Conservation (phyloP, 2,888 invertebrate genomes). For the Lamproptera curius region DNA sequence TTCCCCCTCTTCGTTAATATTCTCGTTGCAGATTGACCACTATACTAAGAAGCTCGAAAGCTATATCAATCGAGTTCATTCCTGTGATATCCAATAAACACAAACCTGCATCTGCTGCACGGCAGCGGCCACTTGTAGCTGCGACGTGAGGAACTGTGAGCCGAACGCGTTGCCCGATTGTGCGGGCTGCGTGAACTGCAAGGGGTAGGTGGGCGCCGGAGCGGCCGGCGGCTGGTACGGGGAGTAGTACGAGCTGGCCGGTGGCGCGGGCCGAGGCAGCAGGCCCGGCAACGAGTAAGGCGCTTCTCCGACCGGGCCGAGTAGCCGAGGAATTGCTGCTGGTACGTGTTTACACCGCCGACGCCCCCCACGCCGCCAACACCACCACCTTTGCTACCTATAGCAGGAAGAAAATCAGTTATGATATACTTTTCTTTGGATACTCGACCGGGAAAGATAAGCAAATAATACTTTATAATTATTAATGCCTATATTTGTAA, state of each 20-base stretch:
- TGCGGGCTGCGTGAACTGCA: conserved; percentile 80
- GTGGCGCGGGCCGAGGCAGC: conserved; percentile 67
- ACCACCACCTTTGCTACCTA: conserved; percentile 51
- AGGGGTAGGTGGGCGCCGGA: conserved; percentile 79
- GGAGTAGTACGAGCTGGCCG: conserved; percentile 70
- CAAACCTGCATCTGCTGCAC: conserved; percentile 72
- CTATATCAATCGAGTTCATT: too few relatives aligned
- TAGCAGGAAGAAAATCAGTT: not conserved
- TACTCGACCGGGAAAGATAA: too few relatives aligned
- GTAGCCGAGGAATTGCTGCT: conserved; percentile 72
- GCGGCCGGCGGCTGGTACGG: conserved; percentile 71
- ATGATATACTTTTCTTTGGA: too few relatives aligned
- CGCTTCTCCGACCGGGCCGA: conserved; percentile 64
- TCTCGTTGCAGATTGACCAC: too few relatives aligned
- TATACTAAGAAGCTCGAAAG: too few relatives aligned
- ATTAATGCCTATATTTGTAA: too few relatives aligned
- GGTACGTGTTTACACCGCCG: conserved; percentile 68
- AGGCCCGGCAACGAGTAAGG: conserved; percentile 67
- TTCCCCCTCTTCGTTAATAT: too few relatives aligned
- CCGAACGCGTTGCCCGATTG: conserved; percentile 67
- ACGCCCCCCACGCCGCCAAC: conserved; percentile 60
- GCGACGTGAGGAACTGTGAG: conserved; percentile 67
- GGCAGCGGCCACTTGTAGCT: conserved; percentile 68
- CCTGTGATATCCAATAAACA: too few relatives aligned
- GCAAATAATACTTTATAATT: too few relatives aligned